A percentile compares a stretch with the other conserved stretches of the same genome.
Evolutionary conservation across 2,888 invertebrate genomes (phyloP).

Genomic region (Andrena trimmerana): DNA sequence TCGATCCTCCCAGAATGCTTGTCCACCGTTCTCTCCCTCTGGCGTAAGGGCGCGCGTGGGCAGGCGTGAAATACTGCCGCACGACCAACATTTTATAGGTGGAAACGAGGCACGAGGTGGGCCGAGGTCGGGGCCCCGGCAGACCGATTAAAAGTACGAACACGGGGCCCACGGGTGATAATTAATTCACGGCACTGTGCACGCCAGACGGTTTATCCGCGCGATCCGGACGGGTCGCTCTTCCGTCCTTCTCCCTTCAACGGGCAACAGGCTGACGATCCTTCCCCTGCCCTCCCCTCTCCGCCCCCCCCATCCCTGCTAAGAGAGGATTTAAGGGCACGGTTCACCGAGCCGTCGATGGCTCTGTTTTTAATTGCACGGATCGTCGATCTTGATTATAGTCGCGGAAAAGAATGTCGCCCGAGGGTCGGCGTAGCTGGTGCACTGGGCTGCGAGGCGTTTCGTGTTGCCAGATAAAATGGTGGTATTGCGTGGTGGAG

Average conservation of each 20-base stretch:
- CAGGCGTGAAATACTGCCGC: constrained; percentile 80
- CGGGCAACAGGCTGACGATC: constrained; percentile 9
- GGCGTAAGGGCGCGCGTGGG: constrained; percentile 76
- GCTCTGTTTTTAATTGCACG: constrained; percentile 71
- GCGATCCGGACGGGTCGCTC: constrained; percentile 71
- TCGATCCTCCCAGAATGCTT: constrained; percentile 30
- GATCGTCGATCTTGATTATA: constrained; percentile 71
- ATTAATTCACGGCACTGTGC: constrained; percentile 79
- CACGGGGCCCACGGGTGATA: constrained; percentile 75
- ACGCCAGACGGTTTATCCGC: constrained; percentile 73
- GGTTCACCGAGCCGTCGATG: constrained; percentile 66
- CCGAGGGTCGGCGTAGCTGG: constrained; percentile 54
- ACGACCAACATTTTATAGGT: constrained; percentile 74
- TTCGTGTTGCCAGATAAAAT: not conserved
- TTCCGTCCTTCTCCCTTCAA: constrained; percentile 62
- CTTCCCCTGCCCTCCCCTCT: not conserved
- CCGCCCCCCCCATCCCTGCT: constrained; percentile 37
- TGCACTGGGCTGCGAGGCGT: constrained; percentile 9
- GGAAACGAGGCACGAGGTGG: constrained; percentile 65
- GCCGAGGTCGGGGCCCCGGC: constrained; percentile 69
- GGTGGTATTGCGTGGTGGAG: not conserved
- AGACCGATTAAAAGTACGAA: constrained; percentile 76
- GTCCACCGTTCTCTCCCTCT: constrained; percentile 39
- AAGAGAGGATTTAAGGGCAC: constrained; percentile 61
- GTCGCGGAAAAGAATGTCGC: constrained; percentile 65